A percentile compares a stretch with the other conserved stretches of the same genome.
These are phyloP conservation scores for Hoplias malabaricus DNA, from an alignment of 2,113 vertebrate genomes.

Conservation along the genomic window DNA sequence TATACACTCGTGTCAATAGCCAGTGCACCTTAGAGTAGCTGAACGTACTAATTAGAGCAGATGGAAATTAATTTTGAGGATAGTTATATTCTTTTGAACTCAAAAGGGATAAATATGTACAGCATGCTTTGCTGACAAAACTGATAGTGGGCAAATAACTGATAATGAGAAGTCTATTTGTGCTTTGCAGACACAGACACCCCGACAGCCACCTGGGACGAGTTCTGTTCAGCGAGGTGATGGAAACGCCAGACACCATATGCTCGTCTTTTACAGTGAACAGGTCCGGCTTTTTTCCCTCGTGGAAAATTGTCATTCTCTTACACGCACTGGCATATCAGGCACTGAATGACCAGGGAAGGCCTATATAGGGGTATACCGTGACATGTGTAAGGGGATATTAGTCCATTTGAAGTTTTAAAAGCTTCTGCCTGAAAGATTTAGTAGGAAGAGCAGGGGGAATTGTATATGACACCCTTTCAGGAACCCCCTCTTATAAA, in stretches of 20 bases:
- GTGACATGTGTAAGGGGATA: constrained; percentile 76
- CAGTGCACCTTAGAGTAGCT: too few species aligned
- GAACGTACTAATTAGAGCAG: too few species aligned
- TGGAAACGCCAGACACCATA: constrained; percentile 67
- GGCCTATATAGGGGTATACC: constrained; percentile 65
- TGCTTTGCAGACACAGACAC: not conserved
- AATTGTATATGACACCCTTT: constrained; percentile 68
- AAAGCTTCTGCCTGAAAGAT: constrained; percentile 80
- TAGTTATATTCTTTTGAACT: too few species aligned
- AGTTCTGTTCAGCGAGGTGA: constrained; percentile 53
- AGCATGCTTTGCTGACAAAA: too few species aligned
- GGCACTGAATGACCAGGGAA: constrained; percentile 59
- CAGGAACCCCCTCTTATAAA: constrained; percentile 65
- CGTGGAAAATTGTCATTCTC: constrained; percentile 61
- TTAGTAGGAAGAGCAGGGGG: constrained; percentile 60
- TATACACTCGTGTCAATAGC: too few species aligned
- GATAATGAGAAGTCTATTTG: constrained; percentile 23
- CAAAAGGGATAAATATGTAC: too few species aligned
- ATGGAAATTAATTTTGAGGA: too few species aligned
- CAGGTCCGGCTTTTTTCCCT: constrained; percentile 57
- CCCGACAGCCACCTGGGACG: constrained; percentile 49
- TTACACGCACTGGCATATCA: constrained; percentile 60
- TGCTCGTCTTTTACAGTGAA: constrained; percentile 63
- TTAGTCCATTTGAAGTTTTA: constrained; percentile 79
- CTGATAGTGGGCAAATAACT: constrained; percentile 12